Percentiles rank a stretch among this genome's conserved stretches.
These are phyloP conservation scores for Crocallis elinguaria DNA, from an alignment of 2,888 invertebrate species.

Conservation along the genomic window DNA sequence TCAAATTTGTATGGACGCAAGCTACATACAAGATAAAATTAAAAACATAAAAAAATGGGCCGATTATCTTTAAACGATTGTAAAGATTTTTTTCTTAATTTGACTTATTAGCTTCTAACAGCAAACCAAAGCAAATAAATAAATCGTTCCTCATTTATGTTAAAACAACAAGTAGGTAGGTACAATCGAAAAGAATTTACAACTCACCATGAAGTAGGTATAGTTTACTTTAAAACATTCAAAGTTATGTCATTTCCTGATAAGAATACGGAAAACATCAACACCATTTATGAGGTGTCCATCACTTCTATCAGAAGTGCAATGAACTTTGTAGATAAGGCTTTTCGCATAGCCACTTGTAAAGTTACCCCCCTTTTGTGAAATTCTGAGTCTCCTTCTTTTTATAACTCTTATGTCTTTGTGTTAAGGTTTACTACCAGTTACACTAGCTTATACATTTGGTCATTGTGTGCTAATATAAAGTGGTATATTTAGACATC, in stretches of 20 bases:
- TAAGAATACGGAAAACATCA: constrained; percentile 4
- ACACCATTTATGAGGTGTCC: constrained; percentile 1
- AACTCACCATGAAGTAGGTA: no score
- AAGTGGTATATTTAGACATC: constrained; percentile 11
- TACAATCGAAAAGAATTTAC: no score
- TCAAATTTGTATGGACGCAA: no score
- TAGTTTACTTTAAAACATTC: not conserved
- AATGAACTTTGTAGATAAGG: constrained; percentile 24
- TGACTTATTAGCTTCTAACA: no score
- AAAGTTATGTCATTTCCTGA: not conserved
- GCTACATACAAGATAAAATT: no score
- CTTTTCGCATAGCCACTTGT: constrained; percentile 1
- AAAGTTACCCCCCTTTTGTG: constrained; percentile 1
- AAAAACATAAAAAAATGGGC: not conserved
- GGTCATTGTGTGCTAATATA: not conserved
- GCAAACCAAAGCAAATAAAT: no score
- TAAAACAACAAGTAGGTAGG: no score
- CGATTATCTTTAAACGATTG: no score
- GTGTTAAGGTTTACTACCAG: not conserved
- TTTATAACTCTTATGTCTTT: not conserved
- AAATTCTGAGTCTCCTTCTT: not conserved
- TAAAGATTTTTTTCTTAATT: no score
- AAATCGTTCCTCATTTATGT: no score
- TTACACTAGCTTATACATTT: not conserved
- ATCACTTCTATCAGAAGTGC: constrained; percentile 18